Base-by-base conservation (phyloP, 2,888 invertebrate genomes). In the Terebella lapidaria region DNA sequence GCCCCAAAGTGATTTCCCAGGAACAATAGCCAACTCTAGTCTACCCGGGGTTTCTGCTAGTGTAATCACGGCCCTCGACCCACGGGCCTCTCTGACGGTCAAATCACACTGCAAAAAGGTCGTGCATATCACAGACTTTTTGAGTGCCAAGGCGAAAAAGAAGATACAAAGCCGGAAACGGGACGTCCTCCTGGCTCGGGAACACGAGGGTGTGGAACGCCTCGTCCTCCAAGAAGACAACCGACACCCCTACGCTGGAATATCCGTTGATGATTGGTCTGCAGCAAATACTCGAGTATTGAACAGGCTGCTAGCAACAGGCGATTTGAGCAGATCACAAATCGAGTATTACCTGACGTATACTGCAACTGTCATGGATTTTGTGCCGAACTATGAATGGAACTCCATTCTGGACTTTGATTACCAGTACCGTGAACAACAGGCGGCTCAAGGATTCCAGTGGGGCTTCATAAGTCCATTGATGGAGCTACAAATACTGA, bases 351-450 rank as follows among this genome's bases (percentile, higher is more conserved):
- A 49, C 49, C 49, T 49, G 24, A 24, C 49, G n/a, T 49, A 49
- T 22, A 49, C 49, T 5, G 49, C 24, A 22, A 10, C 10, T 22
- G 22, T 49, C 24, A 20, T 18, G 5, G 49, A 49, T 24, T 35
- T 35, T 49, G 49, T 15, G n/a, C n/a, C n/a, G n/a, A n/a, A n/a
- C n/a, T n/a, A n/a, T n/a, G n/a, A n/a, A n/a, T n/a, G n/a, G n/a
- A n/a, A 10, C 22, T 20, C 18, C 49, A 49, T 49, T 24, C 22
- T 49, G 49, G 49, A 49, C 22, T 49, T 49, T 22, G 49, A 49
- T 49, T 49, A 20, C 22, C 49, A 49, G 22, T 49, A 49, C 49
- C 49, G 49, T 5, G 49, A 49, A 24, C 49, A 20, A 24, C 49
- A 49, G 49, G 49, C 49, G n/a, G 49, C 15, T 5, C 49, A 49